Percentiles rank a stretch among this genome's conserved stretches.
Conservation (phyloP, 2,888 invertebrate species). For the Ormyrus rosae region DNA sequence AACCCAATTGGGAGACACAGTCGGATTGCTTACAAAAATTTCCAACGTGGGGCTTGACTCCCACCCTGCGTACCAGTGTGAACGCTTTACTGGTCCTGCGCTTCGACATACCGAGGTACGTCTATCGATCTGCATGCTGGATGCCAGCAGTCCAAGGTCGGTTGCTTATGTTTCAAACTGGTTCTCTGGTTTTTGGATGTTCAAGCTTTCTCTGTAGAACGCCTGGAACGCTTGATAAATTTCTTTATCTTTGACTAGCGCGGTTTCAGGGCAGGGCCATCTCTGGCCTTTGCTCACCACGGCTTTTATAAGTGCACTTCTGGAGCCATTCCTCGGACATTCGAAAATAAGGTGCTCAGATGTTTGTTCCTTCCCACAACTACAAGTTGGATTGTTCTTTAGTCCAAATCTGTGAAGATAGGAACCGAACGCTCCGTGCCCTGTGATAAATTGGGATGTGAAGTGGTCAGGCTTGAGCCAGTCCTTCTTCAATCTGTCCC, state of each 20-base stretch:
- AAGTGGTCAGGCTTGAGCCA: constrained; percentile 33
- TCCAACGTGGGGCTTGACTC: too few relatives aligned
- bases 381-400: background rate
- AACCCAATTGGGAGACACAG: too few relatives aligned
- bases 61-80: too few relatives aligned
- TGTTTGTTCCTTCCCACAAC: background rate
- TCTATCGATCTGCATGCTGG: too few relatives aligned
- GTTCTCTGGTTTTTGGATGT: too few relatives aligned
- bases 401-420: background rate
- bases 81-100: too few relatives aligned
- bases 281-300: background rate
- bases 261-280: background rate
- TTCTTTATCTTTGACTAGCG: background rate
- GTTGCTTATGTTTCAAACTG: background rate
- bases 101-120: too few relatives aligned
- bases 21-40: too few relatives aligned
- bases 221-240: background rate
- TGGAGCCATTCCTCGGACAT: background rate
- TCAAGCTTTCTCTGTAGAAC: background rate
- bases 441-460: constrained; percentile 31
- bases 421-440: constrained; percentile 28
- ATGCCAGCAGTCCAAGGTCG: too few relatives aligned
- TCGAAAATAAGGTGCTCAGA: background rate
- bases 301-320: background rate
- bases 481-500: background rate